Percentiles rank a stretch among this genome's conserved stretches.
Evolutionary conservation across 2,888 invertebrate species (phyloP).

Genomic region (Hirtodrosophila trivittata): DNA sequence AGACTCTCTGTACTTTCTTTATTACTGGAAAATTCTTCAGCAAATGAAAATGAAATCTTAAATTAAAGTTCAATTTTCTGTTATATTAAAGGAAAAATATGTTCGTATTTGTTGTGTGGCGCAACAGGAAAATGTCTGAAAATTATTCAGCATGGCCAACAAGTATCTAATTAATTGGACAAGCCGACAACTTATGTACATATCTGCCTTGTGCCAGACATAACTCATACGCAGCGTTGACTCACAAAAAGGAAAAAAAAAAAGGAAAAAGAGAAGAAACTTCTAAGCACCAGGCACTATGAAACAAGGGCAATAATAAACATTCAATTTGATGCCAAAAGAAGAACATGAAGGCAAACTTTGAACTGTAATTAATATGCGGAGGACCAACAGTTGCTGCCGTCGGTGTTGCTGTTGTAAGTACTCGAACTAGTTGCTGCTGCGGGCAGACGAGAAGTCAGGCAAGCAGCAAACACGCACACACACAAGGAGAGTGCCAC

Average conservation of each 20-base stretch:
- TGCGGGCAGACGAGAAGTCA: background rate
- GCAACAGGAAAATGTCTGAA: background rate
- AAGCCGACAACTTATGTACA: constrained; percentile 26
- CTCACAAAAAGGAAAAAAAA: too few relatives aligned
- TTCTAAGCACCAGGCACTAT: constrained; percentile 2
- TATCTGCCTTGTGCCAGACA: constrained; percentile 5
- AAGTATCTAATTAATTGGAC: constrained; percentile 43
- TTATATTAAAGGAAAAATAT: too few relatives aligned
- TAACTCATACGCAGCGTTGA: constrained; percentile 31
- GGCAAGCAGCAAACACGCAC: too few relatives aligned
- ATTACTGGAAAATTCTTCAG: too few relatives aligned
- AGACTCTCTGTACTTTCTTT: too few relatives aligned
- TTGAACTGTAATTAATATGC: constrained; percentile 62
- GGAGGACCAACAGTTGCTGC: constrained; percentile 19
- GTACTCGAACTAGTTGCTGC: background rate
- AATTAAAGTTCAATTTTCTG: too few relatives aligned
- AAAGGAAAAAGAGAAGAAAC: constrained; percentile 1
- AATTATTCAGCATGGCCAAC: constrained; percentile 17
- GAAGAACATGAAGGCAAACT: constrained; percentile 19
- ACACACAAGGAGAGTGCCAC: constrained; percentile 12
- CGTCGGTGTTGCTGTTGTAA: constrained; percentile 1
- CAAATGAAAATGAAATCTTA: too few relatives aligned
- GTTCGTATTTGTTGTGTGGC: background rate
- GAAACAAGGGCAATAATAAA: constrained; percentile 27
- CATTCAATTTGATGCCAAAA: constrained; percentile 40